Percentiles rank a stretch among this genome's conserved stretches.
phyloP scores from a whole-genome alignment of 1,140 invertebrate species.

The Hydropsyche tenuis region DNA sequence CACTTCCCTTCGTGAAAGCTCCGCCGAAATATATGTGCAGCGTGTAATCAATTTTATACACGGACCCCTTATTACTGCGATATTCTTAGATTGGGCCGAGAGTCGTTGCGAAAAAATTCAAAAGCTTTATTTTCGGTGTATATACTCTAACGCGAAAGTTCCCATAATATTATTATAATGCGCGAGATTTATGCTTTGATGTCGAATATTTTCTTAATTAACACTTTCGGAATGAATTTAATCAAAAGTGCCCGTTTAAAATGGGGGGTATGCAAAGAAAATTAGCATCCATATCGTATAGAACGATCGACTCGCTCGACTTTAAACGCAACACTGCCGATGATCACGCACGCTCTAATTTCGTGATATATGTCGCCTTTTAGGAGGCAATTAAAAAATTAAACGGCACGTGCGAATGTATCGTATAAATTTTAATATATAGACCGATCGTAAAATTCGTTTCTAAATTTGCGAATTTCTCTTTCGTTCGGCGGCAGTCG shows the following conservation, averaged over 20 bases:
- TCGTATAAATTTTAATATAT: neutral
- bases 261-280: constrained; percentile 1
- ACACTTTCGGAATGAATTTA: constrained; percentile 18
- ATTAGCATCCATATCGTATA: neutral
- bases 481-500: neutral
- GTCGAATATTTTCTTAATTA: constrained; percentile 5
- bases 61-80: neutral
- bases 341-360: constrained; percentile 10
- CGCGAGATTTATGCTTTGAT: no score
- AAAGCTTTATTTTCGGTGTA: no score
- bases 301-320: neutral
- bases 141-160: no score
- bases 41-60: constrained; percentile 7
- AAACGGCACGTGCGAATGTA: neutral
- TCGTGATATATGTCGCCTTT: constrained; percentile 10
- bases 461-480: neutral
- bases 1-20: constrained; percentile 19
- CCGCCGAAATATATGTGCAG: constrained; percentile 1
- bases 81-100: no score
- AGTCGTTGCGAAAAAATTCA: no score
- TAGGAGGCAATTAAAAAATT: constrained; percentile 9
- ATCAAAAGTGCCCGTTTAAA: neutral
- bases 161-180: no score
- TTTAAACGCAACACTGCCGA: neutral
- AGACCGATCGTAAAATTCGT: constrained; percentile 5